Conservation (phyloP, 2,888 invertebrate genomes). For the Drosophila ochracea region DNA sequence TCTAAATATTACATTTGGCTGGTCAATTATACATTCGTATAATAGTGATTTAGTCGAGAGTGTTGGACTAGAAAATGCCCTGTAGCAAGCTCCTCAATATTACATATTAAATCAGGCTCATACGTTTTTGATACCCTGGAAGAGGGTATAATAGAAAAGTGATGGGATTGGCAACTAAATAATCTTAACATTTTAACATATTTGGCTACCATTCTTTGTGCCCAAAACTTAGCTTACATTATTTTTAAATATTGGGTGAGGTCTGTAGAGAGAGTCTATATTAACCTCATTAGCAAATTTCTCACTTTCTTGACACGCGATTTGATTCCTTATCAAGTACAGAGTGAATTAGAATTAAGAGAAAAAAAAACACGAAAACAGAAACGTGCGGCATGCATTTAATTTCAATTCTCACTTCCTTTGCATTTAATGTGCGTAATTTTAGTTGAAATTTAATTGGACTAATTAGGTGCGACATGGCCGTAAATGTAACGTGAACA, state of each 20-base stretch:
- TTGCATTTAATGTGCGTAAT: slow-evolving; percentile 50
- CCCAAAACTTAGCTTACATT: background rate
- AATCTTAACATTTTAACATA: background rate
- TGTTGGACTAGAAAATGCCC: background rate
- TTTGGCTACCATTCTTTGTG: background rate
- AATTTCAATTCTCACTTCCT: slow-evolving; percentile 44
- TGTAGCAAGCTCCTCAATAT: too few species aligned
- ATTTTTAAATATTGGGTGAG: background rate
- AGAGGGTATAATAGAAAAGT: background rate
- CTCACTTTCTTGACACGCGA: slow-evolving; percentile 11
- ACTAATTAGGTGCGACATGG: slow-evolving; percentile 65
- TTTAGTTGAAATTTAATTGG: slow-evolving; percentile 61
- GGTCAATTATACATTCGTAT: background rate
- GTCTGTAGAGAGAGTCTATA: background rate
- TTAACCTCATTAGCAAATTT: slow-evolving; percentile 7
- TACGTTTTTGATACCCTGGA: background rate
- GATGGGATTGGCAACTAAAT: background rate
- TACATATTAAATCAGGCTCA: too few species aligned
- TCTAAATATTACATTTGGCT: too few species aligned
- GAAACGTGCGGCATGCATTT: slow-evolving; percentile 37
- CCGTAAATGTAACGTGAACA: slow-evolving; percentile 48
- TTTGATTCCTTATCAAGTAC: background rate
- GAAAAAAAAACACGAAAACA: background rate
- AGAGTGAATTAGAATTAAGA: background rate
- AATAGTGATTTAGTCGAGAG: background rate